Conservation (phyloP, 2,888 invertebrate species). For the Nineta flava region DNA sequence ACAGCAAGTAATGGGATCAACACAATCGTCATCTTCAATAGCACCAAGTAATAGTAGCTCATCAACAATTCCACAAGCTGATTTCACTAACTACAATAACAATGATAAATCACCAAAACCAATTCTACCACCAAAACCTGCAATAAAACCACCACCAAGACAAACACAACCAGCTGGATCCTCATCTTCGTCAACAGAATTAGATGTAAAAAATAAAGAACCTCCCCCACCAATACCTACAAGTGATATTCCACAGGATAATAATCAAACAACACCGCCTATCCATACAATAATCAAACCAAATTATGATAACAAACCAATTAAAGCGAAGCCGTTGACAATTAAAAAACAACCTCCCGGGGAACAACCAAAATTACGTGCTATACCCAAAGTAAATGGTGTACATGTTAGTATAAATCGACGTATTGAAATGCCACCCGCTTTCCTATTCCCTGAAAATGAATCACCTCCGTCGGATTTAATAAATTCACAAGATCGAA, state of each 20-base stretch:
- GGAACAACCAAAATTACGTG: conserved; percentile 62
- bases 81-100: conserved; percentile 23
- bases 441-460: conserved; percentile 63
- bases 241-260: conserved; percentile 9
- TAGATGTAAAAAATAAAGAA: conserved; percentile 18
- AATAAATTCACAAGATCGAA: conserved; percentile 21
- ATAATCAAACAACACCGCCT: conserved; percentile 9
- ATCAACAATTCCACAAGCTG: conserved; percentile 30
- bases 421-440: conserved; percentile 69
- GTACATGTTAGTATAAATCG: conserved; percentile 54
- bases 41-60: neutral
- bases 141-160: conserved; percentile 41
- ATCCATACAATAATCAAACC: conserved; percentile 11
- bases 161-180: conserved; percentile 22
- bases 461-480: conserved; percentile 43
- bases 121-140: conserved; percentile 71
- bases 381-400: conserved; percentile 38
- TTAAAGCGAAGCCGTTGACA: conserved; percentile 72
- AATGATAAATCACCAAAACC: conserved; percentile 49
- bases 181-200: conserved; percentile 7
- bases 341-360: conserved; percentile 69
- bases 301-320: conserved; percentile 31
- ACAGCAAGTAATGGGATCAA: neutral
- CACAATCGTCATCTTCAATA: neutral
- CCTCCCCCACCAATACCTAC: conserved; percentile 10